Evolutionary conservation across 2,113 vertebrate genomes (phyloP).

Genomic region (Butorides virescens): DNA sequence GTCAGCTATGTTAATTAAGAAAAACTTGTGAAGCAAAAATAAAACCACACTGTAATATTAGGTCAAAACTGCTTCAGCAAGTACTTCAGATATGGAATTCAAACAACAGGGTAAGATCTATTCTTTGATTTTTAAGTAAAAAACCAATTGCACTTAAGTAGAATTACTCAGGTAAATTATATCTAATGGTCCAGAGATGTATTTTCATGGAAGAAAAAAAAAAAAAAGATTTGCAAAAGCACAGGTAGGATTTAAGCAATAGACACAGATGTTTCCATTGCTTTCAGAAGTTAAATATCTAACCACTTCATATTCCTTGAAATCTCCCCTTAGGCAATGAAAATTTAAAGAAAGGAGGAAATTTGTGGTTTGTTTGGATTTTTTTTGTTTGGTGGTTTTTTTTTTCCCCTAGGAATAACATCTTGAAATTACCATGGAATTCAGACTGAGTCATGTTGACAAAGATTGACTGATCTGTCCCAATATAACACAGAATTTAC

Average conservation of each 20-base stretch:
- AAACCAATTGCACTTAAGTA: not conserved
- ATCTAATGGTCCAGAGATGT: not conserved
- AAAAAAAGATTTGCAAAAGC: not conserved
- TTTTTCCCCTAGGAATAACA: not conserved
- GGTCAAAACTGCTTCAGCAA: not conserved
- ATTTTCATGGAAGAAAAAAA: not conserved
- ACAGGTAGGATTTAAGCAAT: not conserved
- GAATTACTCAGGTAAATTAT: not conserved
- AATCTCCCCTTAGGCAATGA: not conserved
- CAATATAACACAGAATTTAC: not conserved
- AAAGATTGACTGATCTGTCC: not conserved
- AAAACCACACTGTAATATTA: not conserved
- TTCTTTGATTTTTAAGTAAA: not conserved
- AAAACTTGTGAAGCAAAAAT: constrained; percentile 19
- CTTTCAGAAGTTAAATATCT: not conserved
- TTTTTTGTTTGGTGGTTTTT: not conserved
- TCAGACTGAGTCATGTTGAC: not conserved
- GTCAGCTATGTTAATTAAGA: constrained; percentile 19
- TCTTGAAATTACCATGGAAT: not conserved
- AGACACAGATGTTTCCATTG: not conserved
- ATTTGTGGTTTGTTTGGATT: too few species aligned
- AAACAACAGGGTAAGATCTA: not conserved
- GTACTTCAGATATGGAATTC: not conserved
- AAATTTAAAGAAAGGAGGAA: not conserved
- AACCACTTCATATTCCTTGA: not conserved